Percentiles rank a stretch among this genome's conserved stretches.
phyloP scores from a whole-genome alignment of 1,140 invertebrate genomes.

The Cepaea nemoralis region DNA sequence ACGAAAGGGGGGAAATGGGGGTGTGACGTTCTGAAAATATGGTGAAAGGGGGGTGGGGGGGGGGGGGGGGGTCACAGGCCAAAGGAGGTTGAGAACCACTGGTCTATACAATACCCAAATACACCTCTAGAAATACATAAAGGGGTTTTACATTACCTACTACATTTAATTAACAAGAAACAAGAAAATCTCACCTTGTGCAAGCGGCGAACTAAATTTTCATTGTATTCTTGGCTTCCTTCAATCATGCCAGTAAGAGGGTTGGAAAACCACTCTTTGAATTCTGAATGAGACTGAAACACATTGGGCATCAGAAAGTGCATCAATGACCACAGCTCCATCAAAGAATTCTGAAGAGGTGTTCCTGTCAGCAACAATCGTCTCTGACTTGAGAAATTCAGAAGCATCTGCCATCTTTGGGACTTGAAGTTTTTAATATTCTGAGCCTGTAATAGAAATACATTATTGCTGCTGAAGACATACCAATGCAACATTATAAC shows the following conservation, averaged over 20 bases:
- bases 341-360: constrained; percentile 97
- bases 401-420: constrained; percentile 95
- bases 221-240: constrained; percentile 94
- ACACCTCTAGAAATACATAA: too few relatives aligned
- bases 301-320: constrained; percentile 99
- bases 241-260: constrained; percentile 98
- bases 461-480: too few relatives aligned
- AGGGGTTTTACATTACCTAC: too few relatives aligned
- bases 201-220: constrained; percentile 91
- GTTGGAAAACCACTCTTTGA: constrained; percentile 98
- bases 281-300: constrained; percentile 97
- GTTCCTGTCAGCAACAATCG: constrained; percentile 96
- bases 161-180: too few relatives aligned
- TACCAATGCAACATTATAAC: too few relatives aligned
- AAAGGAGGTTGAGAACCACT: too few relatives aligned
- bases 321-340: constrained; percentile 99
- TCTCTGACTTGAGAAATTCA: constrained; percentile 97
- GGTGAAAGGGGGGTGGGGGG: too few relatives aligned
- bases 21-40: too few relatives aligned
- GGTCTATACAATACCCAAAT: too few relatives aligned
- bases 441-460: constrained; percentile 80
- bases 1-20: too few relatives aligned
- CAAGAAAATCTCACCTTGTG: constrained; percentile 88
- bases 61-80: too few relatives aligned
- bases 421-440: constrained; percentile 99